Conservation (phyloP, 2,888 invertebrate species). For the Cataglyphis livida region DNA sequence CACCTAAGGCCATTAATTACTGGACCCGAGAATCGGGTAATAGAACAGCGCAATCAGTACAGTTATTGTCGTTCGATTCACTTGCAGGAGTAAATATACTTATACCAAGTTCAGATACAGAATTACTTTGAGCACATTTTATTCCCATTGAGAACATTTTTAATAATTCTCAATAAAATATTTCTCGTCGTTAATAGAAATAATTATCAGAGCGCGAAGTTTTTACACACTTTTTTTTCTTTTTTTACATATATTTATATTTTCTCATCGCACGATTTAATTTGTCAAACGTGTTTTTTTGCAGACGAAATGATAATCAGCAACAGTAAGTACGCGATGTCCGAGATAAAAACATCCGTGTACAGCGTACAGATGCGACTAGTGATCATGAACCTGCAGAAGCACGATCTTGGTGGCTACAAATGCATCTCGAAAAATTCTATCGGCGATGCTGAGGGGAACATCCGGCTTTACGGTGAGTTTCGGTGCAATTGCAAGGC, state of each 20-base stretch:
- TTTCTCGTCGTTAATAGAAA: background rate
- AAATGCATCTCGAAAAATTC: constrained; percentile 97
- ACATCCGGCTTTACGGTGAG: constrained; percentile 95
- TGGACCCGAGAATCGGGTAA: constrained; percentile 96
- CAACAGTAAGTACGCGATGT: constrained; percentile 94
- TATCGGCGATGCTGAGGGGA: constrained; percentile 96
- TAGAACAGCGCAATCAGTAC: constrained; percentile 37
- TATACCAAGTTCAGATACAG: background rate
- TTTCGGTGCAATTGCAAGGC: constrained; percentile 67
- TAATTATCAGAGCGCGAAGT: background rate
- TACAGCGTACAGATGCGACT: constrained; percentile 95
- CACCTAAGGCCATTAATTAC: constrained; percentile 97
- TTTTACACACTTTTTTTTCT: background rate
- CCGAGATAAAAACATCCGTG: constrained; percentile 92
- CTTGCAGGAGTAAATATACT: background rate
- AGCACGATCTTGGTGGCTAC: constrained; percentile 93
- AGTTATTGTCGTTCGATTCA: constrained; percentile 16
- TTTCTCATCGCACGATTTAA: background rate
- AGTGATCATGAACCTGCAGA: constrained; percentile 91
- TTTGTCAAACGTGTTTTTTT: constrained; percentile 60
- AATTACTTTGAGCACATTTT: background rate
- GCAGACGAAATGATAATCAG: constrained; percentile 96
- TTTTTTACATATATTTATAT: background rate
- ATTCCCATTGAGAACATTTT: background rate
- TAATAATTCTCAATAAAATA: background rate